These are phyloP conservation scores for Melospiza melodia DNA, from an alignment of 2,113 vertebrate genomes.

Conservation along the genomic window DNA sequence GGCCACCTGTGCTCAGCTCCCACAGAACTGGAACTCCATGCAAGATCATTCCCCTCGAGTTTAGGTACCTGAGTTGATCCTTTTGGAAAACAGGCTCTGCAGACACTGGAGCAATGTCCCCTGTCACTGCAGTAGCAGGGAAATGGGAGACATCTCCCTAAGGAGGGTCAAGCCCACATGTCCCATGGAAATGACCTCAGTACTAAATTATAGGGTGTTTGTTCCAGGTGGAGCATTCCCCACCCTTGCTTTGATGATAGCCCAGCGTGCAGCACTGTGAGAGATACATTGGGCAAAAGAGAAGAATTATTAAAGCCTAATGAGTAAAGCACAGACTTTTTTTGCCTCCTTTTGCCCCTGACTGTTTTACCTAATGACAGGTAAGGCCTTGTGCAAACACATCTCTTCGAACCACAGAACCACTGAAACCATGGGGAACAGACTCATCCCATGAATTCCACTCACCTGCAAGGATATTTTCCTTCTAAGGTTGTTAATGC, in stretches of 20 bases:
- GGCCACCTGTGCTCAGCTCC: neutral
- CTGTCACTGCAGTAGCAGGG: neutral
- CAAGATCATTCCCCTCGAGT: neutral
- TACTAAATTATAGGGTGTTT: slow-evolving; percentile 27
- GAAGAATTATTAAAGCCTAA: neutral
- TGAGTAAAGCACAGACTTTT: neutral
- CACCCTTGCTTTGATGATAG: slow-evolving; percentile 47
- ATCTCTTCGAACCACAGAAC: neutral
- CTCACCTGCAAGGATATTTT: neutral
- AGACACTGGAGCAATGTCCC: neutral
- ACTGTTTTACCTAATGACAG: neutral
- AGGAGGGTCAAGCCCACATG: neutral
- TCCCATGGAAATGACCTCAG: slow-evolving; percentile 5
- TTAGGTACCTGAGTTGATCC: neutral
- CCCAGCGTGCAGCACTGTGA: neutral
- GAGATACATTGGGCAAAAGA: neutral
- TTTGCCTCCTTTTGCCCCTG: neutral
- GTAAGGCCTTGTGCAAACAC: neutral
- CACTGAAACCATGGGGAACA: neutral
- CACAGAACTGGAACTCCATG: neutral
- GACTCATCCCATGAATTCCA: neutral
- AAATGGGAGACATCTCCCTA: neutral
- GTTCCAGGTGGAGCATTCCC: neutral
- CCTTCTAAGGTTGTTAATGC: neutral
- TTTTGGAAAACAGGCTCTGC: neutral